Base-by-base conservation (phyloP, 2,797 vertebrate species). In the Danio kyathit region DNA sequence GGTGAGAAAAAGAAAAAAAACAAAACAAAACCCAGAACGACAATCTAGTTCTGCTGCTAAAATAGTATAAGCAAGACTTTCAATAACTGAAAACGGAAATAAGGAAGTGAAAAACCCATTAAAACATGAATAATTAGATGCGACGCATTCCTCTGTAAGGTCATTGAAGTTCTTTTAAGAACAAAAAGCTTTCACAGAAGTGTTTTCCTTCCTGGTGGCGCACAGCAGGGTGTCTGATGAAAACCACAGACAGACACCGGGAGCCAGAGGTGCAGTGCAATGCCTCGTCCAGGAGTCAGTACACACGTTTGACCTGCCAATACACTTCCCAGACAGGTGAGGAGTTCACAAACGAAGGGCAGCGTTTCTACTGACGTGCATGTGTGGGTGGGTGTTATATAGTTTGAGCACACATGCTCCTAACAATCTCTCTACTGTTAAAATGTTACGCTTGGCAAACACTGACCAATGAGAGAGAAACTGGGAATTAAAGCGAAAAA, bases 401-500 rank as follows among this genome's bases (percentile, higher is more conserved):
- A 56, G 38, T 40, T 41, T 51, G 85, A 84, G 88, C 92, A 90
- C 88, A 90, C 72, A 72, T 74, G 74, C 84, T 81, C 69, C 82
- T 43, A 72, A 94, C 91, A 93, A 91, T 90, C 83, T 88, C 86
- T 88, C 88, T 74, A 87, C 90, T 92, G 92, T 92, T 72, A 48
- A 87, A 92, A 91, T 91, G 92, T 94, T 93, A 86, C 86, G 85
- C 65, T 91, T 93, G 91, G 92, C 90, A 87, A 86, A 84, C 83
- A 74, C 61, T 0, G 86, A 89, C 63, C 64, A 87, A 88, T 83
- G 86, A 89, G 89, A 92, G 90, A 88, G 85, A 89, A 90, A 77
- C 11, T 29, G 6, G 56, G 64, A 88, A 87, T 80, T 7, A 59
- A 19, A 79, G 82, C 74, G 75, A 81, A 81, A 81, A 82, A 79